Conservation (phyloP, 2,113 vertebrate species). For the Protobothrops mucrosquamatus region DNA sequence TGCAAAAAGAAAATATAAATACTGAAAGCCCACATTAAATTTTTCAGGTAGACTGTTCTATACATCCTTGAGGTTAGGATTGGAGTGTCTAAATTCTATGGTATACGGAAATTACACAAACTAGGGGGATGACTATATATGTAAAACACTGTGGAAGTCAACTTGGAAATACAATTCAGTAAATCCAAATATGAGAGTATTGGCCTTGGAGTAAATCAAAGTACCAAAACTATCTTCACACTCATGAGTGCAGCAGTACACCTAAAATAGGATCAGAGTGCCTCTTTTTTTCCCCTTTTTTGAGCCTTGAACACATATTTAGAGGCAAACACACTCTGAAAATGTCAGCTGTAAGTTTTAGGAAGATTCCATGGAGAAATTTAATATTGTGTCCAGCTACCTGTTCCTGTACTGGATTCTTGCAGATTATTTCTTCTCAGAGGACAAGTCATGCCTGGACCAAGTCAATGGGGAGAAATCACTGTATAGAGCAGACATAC, state of each 20-base stretch:
- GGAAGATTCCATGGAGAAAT: not conserved
- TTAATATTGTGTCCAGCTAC: not conserved
- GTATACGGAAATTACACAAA: not conserved
- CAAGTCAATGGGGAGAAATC: not conserved
- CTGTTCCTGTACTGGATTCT: not conserved
- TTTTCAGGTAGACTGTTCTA: conserved; percentile 14
- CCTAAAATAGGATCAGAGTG: not conserved
- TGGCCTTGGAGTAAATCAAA: not conserved
- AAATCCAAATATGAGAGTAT: not conserved
- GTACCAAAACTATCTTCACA: not conserved
- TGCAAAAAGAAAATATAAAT: not conserved
- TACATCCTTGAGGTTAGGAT: not conserved
- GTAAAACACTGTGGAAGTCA: not conserved
- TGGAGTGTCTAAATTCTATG: not conserved
- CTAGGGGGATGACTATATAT: conserved; percentile 9
- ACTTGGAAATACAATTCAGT: not conserved
- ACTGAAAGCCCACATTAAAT: not conserved
- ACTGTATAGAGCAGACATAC: not conserved
- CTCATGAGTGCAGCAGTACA: not conserved
- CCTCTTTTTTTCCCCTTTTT: not conserved
- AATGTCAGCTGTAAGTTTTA: not conserved
- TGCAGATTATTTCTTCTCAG: not conserved
- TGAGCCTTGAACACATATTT: not conserved
- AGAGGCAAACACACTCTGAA: not conserved
- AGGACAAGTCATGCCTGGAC: not conserved